A percentile compares a stretch with the other conserved stretches of the same genome.
phyloP scores from a whole-genome alignment of 2,888 invertebrate genomes.

The Drosophila limbata region DNA sequence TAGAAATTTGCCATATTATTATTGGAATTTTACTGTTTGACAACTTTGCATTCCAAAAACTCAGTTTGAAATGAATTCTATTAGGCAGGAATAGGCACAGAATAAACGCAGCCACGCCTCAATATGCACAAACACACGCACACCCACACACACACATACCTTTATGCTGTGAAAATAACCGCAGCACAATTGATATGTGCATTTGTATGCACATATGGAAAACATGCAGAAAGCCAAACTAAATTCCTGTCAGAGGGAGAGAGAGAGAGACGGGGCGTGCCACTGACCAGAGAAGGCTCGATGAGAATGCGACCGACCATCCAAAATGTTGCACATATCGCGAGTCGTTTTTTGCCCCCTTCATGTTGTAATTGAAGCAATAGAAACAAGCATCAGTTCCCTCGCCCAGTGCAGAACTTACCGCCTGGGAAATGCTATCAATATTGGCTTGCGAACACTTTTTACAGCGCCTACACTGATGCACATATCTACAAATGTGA shows the following conservation, averaged over 20 bases:
- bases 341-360: constrained; percentile 3
- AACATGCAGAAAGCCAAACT: constrained; percentile 23
- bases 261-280: neutral
- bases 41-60: constrained; percentile 12
- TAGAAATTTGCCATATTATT: neutral
- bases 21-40: constrained; percentile 11
- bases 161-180: constrained; percentile 21
- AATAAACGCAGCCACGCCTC: constrained; percentile 32
- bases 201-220: constrained; percentile 19
- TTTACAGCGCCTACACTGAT: constrained; percentile 55
- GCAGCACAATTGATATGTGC: constrained; percentile 56
- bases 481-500: constrained; percentile 1
- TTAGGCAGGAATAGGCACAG: constrained; percentile 16
- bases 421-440: constrained; percentile 68
- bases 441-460: constrained; percentile 71
- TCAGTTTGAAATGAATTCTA: constrained; percentile 21
- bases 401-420: constrained; percentile 15
- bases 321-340: constrained; percentile 46
- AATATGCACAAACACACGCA: constrained; percentile 7
- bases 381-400: constrained; percentile 42
- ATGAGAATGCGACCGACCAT: constrained; percentile 13
- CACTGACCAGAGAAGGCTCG: constrained; percentile 21
- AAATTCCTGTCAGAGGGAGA: constrained; percentile 25
- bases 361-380: constrained; percentile 66
- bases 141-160: neutral